phyloP scores from a whole-genome alignment of 2,113 vertebrate species.

The Camarhynchus parvulus region DNA sequence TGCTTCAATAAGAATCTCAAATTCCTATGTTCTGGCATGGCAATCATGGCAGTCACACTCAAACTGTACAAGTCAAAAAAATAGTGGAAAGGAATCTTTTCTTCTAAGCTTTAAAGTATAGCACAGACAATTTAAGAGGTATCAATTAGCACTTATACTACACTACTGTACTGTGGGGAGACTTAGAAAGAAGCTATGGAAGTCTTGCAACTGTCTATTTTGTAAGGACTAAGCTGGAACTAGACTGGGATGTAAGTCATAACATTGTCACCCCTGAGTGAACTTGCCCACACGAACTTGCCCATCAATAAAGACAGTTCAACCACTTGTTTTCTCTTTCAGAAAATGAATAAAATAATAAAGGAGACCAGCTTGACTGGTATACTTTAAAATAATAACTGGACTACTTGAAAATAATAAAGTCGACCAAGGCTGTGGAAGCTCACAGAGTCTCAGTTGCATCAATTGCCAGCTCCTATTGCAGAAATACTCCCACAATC shows the following conservation, averaged over 20 bases:
- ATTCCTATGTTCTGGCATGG: not conserved
- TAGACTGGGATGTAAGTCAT: not conserved
- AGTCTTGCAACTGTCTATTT: not conserved
- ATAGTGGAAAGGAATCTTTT: not conserved
- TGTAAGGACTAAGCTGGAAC: not conserved
- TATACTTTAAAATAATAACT: too few species aligned
- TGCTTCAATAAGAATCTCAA: not conserved
- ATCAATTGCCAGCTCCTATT: not conserved
- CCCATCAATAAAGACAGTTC: not conserved
- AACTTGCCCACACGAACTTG: not conserved
- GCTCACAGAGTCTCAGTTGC: too few species aligned
- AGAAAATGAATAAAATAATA: not conserved
- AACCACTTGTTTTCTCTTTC: not conserved
- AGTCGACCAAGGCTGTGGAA: too few species aligned
- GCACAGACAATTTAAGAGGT: not conserved
- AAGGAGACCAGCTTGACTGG: not conserved
- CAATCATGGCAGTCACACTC: not conserved
- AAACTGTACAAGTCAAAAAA: not conserved
- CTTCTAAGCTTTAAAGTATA: not conserved
- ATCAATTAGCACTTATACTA: not conserved
- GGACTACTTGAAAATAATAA: not conserved
- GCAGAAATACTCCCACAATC: not conserved
- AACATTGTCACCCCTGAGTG: not conserved
- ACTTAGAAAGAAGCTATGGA: not conserved
- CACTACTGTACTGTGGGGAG: not conserved